Evolutionary conservation across 2,797 vertebrate species (phyloP).

Genomic region (Sebastes minor): DNA sequence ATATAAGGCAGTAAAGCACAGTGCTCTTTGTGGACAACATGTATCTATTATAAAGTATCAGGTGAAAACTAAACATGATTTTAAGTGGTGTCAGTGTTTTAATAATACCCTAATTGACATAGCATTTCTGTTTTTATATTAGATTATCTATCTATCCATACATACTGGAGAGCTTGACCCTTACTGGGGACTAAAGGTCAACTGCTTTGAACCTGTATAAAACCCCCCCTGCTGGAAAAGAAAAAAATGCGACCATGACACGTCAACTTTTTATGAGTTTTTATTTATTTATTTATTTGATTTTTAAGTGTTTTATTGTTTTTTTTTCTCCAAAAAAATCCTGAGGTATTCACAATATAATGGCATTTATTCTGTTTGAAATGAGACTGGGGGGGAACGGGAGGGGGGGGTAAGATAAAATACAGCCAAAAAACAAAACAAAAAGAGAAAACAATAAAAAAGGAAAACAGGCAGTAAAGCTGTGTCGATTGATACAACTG

Average conservation of each 20-base stretch:
- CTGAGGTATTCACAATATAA: constrained; percentile 91
- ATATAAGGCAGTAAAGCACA: background rate
- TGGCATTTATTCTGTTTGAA: constrained; percentile 85
- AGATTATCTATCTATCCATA: background rate
- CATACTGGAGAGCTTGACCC: background rate
- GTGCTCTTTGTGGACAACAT: background rate
- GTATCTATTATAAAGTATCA: background rate
- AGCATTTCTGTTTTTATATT: background rate
- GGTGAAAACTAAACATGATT: background rate
- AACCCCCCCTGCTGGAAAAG: background rate
- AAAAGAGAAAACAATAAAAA: constrained; percentile 21
- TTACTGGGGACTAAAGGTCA: background rate
- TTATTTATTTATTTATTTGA: constrained; percentile 79
- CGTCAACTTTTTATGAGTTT: constrained; percentile 69
- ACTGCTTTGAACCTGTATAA: background rate
- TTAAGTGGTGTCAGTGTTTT: background rate
- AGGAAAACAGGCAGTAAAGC: constrained; percentile 59
- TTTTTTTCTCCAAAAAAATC: constrained; percentile 84
- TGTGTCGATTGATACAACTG: constrained; percentile 63
- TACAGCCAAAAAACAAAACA: constrained; percentile 49
- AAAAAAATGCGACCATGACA: background rate
- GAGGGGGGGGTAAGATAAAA: constrained; percentile 41
- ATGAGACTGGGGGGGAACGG: constrained; percentile 60
- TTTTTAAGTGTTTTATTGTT: constrained; percentile 82
- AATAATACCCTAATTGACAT: background rate